Percentiles rank a stretch among this genome's conserved stretches.
phyloP scores from a whole-genome alignment of 2,888 invertebrate species.

The Drosophila multiciliata region DNA sequence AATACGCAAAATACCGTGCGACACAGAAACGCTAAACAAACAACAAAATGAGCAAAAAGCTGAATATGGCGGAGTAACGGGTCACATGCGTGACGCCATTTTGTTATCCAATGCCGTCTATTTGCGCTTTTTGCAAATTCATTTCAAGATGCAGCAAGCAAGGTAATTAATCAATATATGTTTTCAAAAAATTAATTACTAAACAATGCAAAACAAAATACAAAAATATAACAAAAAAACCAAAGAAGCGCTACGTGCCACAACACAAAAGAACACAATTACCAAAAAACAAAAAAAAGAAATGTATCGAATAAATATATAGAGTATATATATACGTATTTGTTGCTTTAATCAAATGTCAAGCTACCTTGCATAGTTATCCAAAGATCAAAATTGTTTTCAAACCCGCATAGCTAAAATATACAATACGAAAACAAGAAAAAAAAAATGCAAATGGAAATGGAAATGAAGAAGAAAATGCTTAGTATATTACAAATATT shows the following conservation, averaged over 20 bases:
- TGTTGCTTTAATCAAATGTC: constrained; percentile 62
- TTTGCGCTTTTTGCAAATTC: constrained; percentile 58
- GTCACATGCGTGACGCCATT: constrained; percentile 74
- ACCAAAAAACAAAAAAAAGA: constrained; percentile 15
- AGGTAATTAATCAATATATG: constrained; percentile 74
- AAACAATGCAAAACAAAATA: constrained; percentile 32
- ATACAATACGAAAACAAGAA: constrained; percentile 54
- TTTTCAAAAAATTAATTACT: constrained; percentile 73
- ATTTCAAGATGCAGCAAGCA: constrained; percentile 45
- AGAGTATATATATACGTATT: constrained; percentile 36
- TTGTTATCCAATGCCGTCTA: constrained; percentile 78
- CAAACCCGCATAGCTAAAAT: constrained; percentile 72
- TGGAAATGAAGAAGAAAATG: constrained; percentile 13
- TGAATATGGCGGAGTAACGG: constrained; percentile 79
- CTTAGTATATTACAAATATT: constrained; percentile 58
- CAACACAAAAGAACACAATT: constrained; percentile 36
- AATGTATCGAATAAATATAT: constrained; percentile 18
- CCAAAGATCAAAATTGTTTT: constrained; percentile 77
- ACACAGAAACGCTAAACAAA: constrained; percentile 29
- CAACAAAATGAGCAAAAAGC: constrained; percentile 46
- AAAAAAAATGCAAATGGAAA: background rate
- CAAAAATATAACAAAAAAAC: constrained; percentile 14
- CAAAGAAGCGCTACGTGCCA: constrained; percentile 59
- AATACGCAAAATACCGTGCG: constrained; percentile 61
- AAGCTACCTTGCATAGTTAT: constrained; percentile 77